A percentile compares a stretch with the other conserved stretches of the same genome.
phyloP scores from a whole-genome alignment of 2,797 vertebrate genomes.

The Heterohyrax brucei region DNA sequence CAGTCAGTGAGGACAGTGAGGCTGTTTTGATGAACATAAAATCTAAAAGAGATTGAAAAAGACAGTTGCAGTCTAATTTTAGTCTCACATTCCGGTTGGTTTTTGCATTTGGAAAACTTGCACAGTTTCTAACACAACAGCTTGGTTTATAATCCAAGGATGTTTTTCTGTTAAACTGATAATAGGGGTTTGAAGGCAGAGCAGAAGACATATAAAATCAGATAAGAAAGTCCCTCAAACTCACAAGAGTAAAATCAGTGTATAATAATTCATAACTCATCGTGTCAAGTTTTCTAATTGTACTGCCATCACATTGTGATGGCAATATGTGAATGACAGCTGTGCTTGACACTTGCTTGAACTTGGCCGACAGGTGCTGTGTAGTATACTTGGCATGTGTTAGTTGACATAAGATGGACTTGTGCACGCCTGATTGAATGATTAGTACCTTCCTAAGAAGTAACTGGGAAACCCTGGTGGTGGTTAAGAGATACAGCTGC shows the following conservation, averaged over 20 bases:
- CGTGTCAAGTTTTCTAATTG: neutral
- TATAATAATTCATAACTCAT: neutral
- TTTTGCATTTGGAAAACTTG: conserved; percentile 65
- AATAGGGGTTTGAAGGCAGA: conserved; percentile 1
- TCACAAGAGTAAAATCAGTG: neutral
- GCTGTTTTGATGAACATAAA: conserved; percentile 34
- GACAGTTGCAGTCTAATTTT: neutral
- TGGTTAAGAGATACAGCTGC: no score
- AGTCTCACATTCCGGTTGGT: conserved; percentile 34
- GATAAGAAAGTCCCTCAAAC: neutral
- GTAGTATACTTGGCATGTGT: neutral
- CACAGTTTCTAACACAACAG: conserved; percentile 35
- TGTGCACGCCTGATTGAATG: neutral
- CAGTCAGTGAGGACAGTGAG: neutral
- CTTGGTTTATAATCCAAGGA: conserved; percentile 28
- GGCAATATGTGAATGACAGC: neutral
- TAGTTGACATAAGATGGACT: neutral
- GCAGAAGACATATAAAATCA: conserved; percentile 1
- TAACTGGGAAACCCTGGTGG: neutral
- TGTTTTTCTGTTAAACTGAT: conserved; percentile 39
- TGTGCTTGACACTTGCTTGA: neutral
- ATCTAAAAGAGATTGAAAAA: conserved; percentile 16
- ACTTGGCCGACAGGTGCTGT: neutral
- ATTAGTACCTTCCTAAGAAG: neutral
- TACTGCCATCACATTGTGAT: neutral